Evolutionary conservation across 2,888 invertebrate genomes (phyloP), one percentile per base, ranked within the genome.

Genomic region (Erynnis tages): DNA sequence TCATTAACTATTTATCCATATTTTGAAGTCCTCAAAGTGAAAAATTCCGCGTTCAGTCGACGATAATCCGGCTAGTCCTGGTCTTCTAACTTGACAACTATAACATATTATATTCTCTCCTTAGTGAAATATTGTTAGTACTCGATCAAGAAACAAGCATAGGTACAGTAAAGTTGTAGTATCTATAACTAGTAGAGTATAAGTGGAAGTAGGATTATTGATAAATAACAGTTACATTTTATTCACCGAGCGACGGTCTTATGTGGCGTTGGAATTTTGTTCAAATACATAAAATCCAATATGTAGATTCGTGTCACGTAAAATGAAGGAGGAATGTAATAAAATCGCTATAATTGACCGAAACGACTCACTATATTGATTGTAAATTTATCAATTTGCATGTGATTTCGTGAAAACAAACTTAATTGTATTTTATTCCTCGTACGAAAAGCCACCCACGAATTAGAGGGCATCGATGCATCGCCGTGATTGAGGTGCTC

Each of bases 311-410:
- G 41, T 61, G 59, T 71, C 68, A 63, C 65, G 65, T 61, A 59
- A 59, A 60, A 58, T 59, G 58, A 63, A 61, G 60, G 63, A 69
- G 65, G 70, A 72, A 71, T 71, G 66, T 65, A 68, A 74, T 83
- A 80, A 82, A 79, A 79, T 72, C 61, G 62, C 66, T 67, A 77
- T 77, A 76, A 79, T 78, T 73, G 70, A 73, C 63, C 67, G 59
- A 71, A 76, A 75, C 72, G 67, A 67, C 66, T 62, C 59, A 59
- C 61, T 66, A 73, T 76, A 77, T 75, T 73, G 79, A 78, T 84
- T 83, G 70, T 82, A 76, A 82, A 84, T 80, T 73, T 74, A 71
- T 65, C 69, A 75, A 84, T 85, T 86, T 79, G 69, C 82, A 84
- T 82, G 62, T 71, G 62, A 76, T 79, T 77, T 71, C 54, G 61